These are phyloP conservation scores for Chrysomallon squamiferum DNA, from an alignment of 1,140 invertebrate genomes.

Conservation along the genomic window DNA sequence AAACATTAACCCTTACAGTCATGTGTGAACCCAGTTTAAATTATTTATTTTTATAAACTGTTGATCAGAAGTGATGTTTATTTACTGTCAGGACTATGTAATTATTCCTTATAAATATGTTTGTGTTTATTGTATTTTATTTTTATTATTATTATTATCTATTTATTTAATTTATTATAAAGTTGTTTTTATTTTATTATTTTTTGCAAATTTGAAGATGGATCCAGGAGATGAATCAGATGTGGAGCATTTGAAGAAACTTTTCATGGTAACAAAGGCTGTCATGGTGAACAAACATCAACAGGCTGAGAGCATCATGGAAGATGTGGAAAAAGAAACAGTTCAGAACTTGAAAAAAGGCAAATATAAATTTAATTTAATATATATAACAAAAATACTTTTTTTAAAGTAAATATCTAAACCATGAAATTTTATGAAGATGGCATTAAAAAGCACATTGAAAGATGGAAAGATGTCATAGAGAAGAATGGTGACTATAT, in stretches of 20 bases:
- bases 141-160: too few relatives aligned
- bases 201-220: conserved; percentile 45
- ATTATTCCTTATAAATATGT: background rate
- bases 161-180: too few relatives aligned
- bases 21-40: background rate
- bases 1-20: background rate
- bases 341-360: conserved; percentile 40
- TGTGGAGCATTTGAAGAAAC: conserved; percentile 41
- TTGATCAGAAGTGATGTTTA: background rate
- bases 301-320: conserved; percentile 41
- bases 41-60: background rate
- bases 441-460: too few relatives aligned
- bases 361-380: too few relatives aligned
- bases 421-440: too few relatives aligned
- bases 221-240: conserved; percentile 44
- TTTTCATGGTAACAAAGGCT: conserved; percentile 49
- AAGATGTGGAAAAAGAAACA: conserved; percentile 40
- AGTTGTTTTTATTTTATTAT: too few relatives aligned
- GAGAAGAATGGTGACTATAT: too few relatives aligned
- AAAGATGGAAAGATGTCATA: too few relatives aligned
- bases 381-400: too few relatives aligned
- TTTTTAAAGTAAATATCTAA: too few relatives aligned
- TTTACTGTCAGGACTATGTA: background rate
- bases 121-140: too few relatives aligned
- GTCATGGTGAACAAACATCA: conserved; percentile 49